Evolutionary conservation across 2,888 invertebrate genomes (phyloP).

Genomic region (Caenorhabditis afra): DNA sequence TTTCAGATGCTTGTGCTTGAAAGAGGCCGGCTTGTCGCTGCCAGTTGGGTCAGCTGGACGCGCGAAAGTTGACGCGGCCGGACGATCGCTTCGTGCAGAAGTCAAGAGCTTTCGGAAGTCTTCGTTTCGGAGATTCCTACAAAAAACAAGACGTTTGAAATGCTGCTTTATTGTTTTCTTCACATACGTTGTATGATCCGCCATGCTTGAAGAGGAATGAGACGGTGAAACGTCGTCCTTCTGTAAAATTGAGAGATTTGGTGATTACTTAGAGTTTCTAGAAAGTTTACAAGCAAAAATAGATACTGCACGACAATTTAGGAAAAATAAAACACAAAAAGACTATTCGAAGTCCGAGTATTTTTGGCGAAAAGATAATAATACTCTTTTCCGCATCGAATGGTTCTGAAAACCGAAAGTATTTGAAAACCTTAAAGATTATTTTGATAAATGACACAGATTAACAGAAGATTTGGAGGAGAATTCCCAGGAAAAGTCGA

Average conservation of each 20-base stretch:
- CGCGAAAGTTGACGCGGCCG: constrained; percentile 44
- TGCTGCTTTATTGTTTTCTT: constrained; percentile 4
- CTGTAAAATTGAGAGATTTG: neutral
- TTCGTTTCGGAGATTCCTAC: constrained; percentile 72
- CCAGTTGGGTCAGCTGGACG: constrained; percentile 24
- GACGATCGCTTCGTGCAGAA: constrained; percentile 58
- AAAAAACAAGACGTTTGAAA: constrained; percentile 16
- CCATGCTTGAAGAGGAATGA: constrained; percentile 3
- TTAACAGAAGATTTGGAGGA: too few species aligned
- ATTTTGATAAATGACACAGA: too few species aligned
- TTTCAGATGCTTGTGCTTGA: constrained; percentile 58
- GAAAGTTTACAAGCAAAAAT: too few species aligned
- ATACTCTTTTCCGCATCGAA: too few species aligned
- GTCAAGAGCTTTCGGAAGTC: constrained; percentile 78
- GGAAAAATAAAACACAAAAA: neutral
- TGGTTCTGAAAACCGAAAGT: too few species aligned
- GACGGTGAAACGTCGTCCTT: constrained; percentile 3
- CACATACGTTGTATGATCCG: constrained; percentile 33
- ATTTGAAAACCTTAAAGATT: too few species aligned
- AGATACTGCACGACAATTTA: too few species aligned
- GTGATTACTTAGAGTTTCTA: too few species aligned
- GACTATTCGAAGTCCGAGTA: neutral
- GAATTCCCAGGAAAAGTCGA: too few species aligned
- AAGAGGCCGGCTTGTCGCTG: constrained; percentile 48
- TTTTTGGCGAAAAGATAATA: too few species aligned